Evolutionary conservation across 2,888 invertebrate species (phyloP), one percentile per base, ranked within the genome.

Genomic region (Slavum lentiscoides): DNA sequence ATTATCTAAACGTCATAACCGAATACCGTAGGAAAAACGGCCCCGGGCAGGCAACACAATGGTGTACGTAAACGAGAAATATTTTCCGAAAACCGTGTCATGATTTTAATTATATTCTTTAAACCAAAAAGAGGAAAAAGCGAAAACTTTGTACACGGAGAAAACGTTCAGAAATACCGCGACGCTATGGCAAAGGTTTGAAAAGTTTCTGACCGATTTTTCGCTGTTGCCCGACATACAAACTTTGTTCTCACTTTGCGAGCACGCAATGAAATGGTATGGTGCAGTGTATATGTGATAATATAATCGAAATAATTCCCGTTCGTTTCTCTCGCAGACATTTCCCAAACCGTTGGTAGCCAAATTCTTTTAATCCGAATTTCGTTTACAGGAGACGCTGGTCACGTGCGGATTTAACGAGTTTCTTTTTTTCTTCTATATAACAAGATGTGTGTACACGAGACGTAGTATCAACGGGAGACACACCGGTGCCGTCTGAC

Each of bases 341-440:
- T 74, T 73, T 30, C 39, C 19, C 39, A 49, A 11, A 49, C 15
- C 21, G 6, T 30, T 43, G 49, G 11, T 30, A 15, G 15, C 62
- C 30, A 13, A 74, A 62, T 74, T 49, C 49, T 62, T 62, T 73
- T 49, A 37, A 9, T n/a, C 58, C 72, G 39, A 72, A 59, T 59
- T 59, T 15, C 4, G 19, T 6, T 19, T 66, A 73, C 49, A 49
- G 23, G 49, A 30, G 9, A 1, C 43, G 23, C 30, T 73, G 19
- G 19, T 73, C 73, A 73, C 61, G 73, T 62, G 30, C n/a, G 61
- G 13, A 1, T 19, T n/a, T 62, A 62, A 73, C 49, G 62, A 62
- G 49, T 49, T 72, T 17, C 23, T 73, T 49, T 72, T 11, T 58
- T 19, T 58, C 19, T 7, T 43, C 6, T 43, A 43, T 43, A 43